Evolutionary conservation across 2,113 vertebrate species (phyloP), one percentile per base, ranked within the genome.

Genomic region (Pica pica): DNA sequence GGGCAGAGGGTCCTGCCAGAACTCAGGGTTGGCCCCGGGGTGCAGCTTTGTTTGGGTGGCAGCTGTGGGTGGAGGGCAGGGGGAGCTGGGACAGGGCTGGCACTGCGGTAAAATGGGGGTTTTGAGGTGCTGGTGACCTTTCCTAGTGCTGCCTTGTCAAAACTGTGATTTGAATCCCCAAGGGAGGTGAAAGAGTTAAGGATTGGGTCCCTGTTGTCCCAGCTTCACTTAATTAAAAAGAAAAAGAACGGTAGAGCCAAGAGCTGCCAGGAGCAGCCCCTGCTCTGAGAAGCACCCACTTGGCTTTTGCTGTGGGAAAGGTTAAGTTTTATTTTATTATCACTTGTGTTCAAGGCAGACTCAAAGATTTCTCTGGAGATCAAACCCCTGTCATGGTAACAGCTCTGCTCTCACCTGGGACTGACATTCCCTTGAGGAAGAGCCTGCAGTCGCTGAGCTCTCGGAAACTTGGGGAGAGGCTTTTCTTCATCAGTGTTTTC

Each of bases 1-100:
- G 98, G 98, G 90, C 90, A 93, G 84, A 53, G 42, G 83, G 83
- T 91, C 79, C 78, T 87, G 70, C 90, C 68, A 68, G 95, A 35
- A 52, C 67, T 88, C 7, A 6, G 31, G 37, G 5, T 10, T 12
- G 91, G 89, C 81, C 60, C 52, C 14, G 71, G 49, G 89, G 75
- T 15, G 35, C n/a, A 28, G 61, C 82, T 94, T 80, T 76, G 69
- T 89, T 78, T 83, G 8, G 55, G 55, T n/a, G 33, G 56, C 56
- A n/a, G 56, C 33, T 23, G 55, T 33, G 30, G 6, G 10, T 53
- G 2, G 11, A 70, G 64, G 78, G 71, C 41, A 69, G 78, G 65
- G 61, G 56, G 41, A 26, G 37, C 37, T 53, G 65, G 85, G 64
- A 13, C 6, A 4, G 31, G 52, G 90, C 56, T 80, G 89, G 63